A percentile compares a stretch with the other conserved stretches of the same genome.
Evolutionary conservation across 2,113 vertebrate genomes (phyloP).

Genomic region (Zosterops hypoxanthus): DNA sequence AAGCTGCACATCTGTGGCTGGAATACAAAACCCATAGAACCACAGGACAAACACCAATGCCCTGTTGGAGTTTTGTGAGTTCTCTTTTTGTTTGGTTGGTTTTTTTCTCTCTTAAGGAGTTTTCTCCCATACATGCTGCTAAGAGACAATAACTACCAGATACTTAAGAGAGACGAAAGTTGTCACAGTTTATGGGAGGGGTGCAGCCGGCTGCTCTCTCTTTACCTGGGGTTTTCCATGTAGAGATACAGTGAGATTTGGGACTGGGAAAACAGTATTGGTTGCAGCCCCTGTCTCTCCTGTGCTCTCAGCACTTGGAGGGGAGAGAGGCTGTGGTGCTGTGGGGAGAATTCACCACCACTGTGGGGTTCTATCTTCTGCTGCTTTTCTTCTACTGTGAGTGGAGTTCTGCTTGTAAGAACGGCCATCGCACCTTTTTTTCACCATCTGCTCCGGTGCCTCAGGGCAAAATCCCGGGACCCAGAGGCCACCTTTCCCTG

Average conservation of each 20-base stretch:
- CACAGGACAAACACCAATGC: background rate
- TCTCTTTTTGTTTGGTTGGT: too few relatives aligned
- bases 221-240: background rate
- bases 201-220: background rate
- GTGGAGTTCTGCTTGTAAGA: too few relatives aligned
- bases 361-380: background rate
- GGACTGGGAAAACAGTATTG: background rate
- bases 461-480: too few relatives aligned
- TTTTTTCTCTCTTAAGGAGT: background rate
- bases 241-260: rapidly evolving
- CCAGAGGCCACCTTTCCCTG: too few relatives aligned
- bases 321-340: background rate
- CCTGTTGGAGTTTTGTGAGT: background rate
- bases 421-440: too few relatives aligned
- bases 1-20: background rate
- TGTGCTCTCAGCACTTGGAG: background rate
- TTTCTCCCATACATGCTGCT: background rate
- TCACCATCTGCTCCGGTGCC: too few relatives aligned
- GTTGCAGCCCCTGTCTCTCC: background rate
- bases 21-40: background rate
- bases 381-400: background rate
- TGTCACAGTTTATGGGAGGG: background rate
- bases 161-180: background rate
- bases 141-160: background rate
- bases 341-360: background rate